phyloP scores from a whole-genome alignment of 2,888 invertebrate species.

The Eristalis tenax region DNA sequence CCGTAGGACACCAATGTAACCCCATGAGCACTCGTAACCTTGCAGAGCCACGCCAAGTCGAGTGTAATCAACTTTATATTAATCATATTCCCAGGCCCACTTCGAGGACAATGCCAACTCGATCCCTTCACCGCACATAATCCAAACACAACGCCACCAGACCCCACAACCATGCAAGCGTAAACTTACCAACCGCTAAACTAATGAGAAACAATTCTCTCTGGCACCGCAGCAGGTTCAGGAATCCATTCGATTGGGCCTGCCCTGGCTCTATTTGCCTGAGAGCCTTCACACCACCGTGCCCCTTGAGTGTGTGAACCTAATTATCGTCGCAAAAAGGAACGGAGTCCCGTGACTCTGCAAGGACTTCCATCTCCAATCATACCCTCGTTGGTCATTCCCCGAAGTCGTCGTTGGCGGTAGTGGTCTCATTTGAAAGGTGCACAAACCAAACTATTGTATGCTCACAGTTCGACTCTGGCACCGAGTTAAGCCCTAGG shows the following conservation, averaged over 20 bases:
- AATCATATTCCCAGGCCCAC: conserved; percentile 52
- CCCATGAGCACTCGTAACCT: not conserved
- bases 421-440: conserved; percentile 14
- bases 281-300: not conserved
- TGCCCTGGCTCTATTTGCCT: not conserved
- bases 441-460: conserved; percentile 31
- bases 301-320: conserved; percentile 30
- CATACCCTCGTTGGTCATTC: not conserved
- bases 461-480: conserved; percentile 37
- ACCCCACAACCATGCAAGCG: conserved; percentile 44
- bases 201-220: conserved; percentile 1
- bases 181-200: conserved; percentile 30
- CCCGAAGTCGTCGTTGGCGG: not conserved
- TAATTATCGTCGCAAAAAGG: conserved; percentile 45
- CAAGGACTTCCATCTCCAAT: conserved; percentile 33
- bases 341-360: conserved; percentile 31
- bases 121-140: not conserved
- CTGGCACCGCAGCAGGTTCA: conserved; percentile 46
- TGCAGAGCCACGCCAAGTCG: conserved; percentile 18
- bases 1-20: not conserved
- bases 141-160: not conserved
- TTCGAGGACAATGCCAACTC: not conserved
- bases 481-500: conserved; percentile 8
- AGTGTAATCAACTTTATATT: conserved; percentile 66
- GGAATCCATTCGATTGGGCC: conserved; percentile 45